Base-by-base conservation (phyloP, 2,113 vertebrate species). In the Xerus inauris region DNA sequence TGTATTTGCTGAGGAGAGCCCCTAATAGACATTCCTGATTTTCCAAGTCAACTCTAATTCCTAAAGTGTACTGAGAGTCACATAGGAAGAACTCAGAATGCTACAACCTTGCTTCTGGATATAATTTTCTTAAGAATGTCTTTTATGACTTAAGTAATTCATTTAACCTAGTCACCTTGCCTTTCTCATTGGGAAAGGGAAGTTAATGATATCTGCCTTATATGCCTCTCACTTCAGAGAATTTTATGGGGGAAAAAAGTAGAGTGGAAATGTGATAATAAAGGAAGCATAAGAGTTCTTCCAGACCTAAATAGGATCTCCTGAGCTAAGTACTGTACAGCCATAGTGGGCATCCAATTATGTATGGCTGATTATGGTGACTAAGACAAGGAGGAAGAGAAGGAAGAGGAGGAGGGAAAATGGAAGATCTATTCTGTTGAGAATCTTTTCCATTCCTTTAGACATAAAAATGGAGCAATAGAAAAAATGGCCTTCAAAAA, bases 61-160 rank as follows among this genome's bases (percentile, higher is more conserved):
- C 86, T 77, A 16, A 89, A 67, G n/a, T 64, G 64, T 17, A 62
- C 30, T n/a, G 69, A 32, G 35, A 87, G n/a, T 67, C 28, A 12
- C 3, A 2, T 40, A 49, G 30, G 72, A 91, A 83, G 57, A 83
- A 17, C 4, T 67, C 49, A 65, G 24, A 84, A 51, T 64, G 32
- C 30, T 40, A 40, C 30, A 38, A 54, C 13, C 24, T 84, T 54
- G 38, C n/a, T 85, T 84, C 69, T 95, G 40, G 32, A 82, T 5
- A 4, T 87, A 47, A 67, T n/a, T 85, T 38, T 71, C 69, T 62
- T 79, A 65, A 45, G n/a, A 28, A 69, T n/a, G 3, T 54, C 22
- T 45, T 91, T 85, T 49, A 80, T 81, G 30, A 75, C 24, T 73
- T 91, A 94, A 81, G 59, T 35, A 89, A 83, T 89, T 93, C n/a